Conservation (phyloP, 2,888 invertebrate species). For the Formica aserva region DNA sequence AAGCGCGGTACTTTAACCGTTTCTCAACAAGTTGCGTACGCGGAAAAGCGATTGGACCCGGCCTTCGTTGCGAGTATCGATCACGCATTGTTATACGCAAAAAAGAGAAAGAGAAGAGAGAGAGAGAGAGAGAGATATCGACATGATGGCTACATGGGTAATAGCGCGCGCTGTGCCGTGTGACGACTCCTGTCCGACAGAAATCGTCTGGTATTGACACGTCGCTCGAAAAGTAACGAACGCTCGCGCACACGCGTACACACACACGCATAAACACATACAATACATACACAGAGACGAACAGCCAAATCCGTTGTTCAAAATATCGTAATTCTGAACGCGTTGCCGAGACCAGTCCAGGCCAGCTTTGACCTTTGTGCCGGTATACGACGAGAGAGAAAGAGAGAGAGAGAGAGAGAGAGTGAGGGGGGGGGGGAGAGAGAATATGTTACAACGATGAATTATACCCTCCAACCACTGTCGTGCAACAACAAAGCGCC, state of each 20-base stretch:
- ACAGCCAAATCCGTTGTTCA: conserved; percentile 69
- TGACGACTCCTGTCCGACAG: conserved; percentile 57
- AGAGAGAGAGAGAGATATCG: conserved; percentile 1
- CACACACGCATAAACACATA: not conserved
- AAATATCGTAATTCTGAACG: conserved; percentile 75
- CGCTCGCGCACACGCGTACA: conserved; percentile 15
- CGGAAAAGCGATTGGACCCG: conserved; percentile 16
- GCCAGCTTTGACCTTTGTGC: conserved; percentile 81
- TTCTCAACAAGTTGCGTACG: conserved; percentile 29
- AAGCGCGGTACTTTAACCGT: conserved; percentile 14
- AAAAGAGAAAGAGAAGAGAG: conserved; percentile 1
- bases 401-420: conserved; percentile 61
- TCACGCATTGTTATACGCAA: conserved; percentile 52
- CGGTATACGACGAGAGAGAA: conserved; percentile 70
- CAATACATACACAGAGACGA: conserved; percentile 50
- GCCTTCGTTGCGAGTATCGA: conserved; percentile 53
- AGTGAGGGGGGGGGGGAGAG: not conserved
- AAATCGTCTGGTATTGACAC: conserved; percentile 67
- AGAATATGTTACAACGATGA: conserved; percentile 75
- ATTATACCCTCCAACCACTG: conserved; percentile 79
- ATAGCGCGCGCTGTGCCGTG: conserved; percentile 48
- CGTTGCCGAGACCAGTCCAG: conserved; percentile 64
- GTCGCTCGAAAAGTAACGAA: conserved; percentile 62
- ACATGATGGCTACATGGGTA: conserved; percentile 53
- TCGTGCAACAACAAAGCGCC: conserved; percentile 79